Percentiles rank a stretch among this genome's conserved stretches.
Conservation (phyloP, 2,797 vertebrate genomes). For the Hippocampus kuda region DNA sequence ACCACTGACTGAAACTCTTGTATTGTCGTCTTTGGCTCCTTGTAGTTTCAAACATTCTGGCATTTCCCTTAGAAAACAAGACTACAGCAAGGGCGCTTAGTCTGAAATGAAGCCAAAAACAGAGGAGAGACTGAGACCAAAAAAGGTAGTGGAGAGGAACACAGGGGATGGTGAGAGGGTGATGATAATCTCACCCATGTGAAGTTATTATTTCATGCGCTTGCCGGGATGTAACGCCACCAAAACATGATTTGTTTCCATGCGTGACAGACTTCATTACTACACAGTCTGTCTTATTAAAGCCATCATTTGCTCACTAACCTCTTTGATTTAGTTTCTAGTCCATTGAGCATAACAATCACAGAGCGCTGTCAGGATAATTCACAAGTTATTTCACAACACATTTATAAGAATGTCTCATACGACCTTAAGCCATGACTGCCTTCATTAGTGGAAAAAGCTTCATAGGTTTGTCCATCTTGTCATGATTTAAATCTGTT, state of each 20-base stretch:
- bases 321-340: not conserved
- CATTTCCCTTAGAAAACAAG: constrained; percentile 45
- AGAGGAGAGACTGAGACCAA: constrained; percentile 41
- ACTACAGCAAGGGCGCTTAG: constrained; percentile 36
- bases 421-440: not conserved
- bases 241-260: constrained; percentile 2
- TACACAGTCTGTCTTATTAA: not conserved
- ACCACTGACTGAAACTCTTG: constrained; percentile 4
- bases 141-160: constrained; percentile 39
- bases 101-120: constrained; percentile 40
- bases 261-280: not conserved
- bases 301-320: not conserved
- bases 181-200: constrained; percentile 17
- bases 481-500: not conserved
- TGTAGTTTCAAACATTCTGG: constrained; percentile 32
- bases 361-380: not conserved
- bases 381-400: not conserved
- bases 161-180: constrained; percentile 16
- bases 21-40: constrained; percentile 25
- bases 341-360: not conserved
- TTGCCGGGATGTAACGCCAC: constrained; percentile 9
- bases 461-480: not conserved
- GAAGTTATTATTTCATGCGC: constrained; percentile 23
- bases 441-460: not conserved
- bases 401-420: not conserved